These are phyloP conservation scores for Polylopha cassiicola DNA, from an alignment of 2,888 invertebrate species.

Conservation along the genomic window DNA sequence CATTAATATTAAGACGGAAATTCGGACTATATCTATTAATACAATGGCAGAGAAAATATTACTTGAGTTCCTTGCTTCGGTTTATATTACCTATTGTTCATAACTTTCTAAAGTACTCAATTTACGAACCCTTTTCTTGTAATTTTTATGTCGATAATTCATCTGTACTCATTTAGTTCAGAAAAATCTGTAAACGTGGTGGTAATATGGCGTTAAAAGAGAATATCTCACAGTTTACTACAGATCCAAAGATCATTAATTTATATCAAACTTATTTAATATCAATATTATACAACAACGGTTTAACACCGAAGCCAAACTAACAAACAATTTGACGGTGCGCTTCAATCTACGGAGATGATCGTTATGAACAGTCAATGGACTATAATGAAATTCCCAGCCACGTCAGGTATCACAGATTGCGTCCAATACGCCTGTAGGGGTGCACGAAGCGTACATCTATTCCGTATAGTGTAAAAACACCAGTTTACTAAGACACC, in stretches of 20 bases:
- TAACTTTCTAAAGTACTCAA: too few relatives aligned
- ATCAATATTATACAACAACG: slow-evolving; percentile 1
- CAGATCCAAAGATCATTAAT: too few relatives aligned
- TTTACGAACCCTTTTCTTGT: too few relatives aligned
- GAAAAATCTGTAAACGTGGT: too few relatives aligned
- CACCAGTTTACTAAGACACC: slow-evolving; percentile 41
- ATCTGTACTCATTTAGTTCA: too few relatives aligned
- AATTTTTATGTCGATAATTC: too few relatives aligned
- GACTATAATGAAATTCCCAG: slow-evolving; percentile 67
- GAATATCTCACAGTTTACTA: too few relatives aligned
- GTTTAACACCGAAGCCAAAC: neutral
- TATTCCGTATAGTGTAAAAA: slow-evolving; percentile 30
- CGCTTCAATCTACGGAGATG: slow-evolving; percentile 39
- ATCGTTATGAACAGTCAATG: slow-evolving; percentile 58
- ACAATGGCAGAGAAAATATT: neutral
- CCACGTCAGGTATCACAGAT: slow-evolving; percentile 68
- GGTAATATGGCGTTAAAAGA: too few relatives aligned
- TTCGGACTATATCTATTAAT: neutral
- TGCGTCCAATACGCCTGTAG: slow-evolving; percentile 66
- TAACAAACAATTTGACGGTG: slow-evolving; percentile 30
- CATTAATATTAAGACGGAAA: neutral
- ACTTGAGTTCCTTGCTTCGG: slow-evolving; percentile 1
- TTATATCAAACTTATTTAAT: neutral
- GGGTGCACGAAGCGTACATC: slow-evolving; percentile 48
- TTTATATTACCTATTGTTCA: too few relatives aligned